These are phyloP conservation scores for Dufourea novaeangliae DNA, from an alignment of 1,140 invertebrate genomes.

Conservation along the genomic window DNA sequence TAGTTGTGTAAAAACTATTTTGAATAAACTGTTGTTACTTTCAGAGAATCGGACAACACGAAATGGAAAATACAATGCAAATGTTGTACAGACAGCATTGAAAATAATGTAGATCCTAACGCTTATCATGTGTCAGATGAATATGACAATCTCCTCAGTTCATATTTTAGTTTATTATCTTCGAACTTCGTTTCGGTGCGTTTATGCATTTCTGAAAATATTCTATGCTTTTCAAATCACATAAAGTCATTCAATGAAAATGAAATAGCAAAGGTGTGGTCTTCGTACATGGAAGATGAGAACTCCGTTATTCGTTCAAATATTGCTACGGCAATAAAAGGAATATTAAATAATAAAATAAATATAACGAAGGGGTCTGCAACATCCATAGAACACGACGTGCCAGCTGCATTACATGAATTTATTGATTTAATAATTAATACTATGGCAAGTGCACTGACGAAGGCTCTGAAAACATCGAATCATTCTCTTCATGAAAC, in stretches of 20 bases:
- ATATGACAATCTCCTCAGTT: slow-evolving; percentile 62
- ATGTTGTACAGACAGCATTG: slow-evolving; percentile 65
- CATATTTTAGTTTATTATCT: slow-evolving; percentile 65
- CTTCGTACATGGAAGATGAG: slow-evolving; percentile 74
- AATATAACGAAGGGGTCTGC: slow-evolving; percentile 52
- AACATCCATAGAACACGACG: slow-evolving; percentile 57
- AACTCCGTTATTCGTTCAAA: slow-evolving; percentile 72
- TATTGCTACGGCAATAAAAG: slow-evolving; percentile 70
- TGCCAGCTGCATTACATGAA: slow-evolving; percentile 77
- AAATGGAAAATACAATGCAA: slow-evolving; percentile 71
- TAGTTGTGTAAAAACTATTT: background rate
- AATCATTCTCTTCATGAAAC: slow-evolving; percentile 82
- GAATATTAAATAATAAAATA: slow-evolving; percentile 74
- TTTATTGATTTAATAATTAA: slow-evolving; percentile 82
- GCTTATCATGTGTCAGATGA: slow-evolving; percentile 38
- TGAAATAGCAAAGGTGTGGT: slow-evolving; percentile 74
- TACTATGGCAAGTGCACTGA: slow-evolving; percentile 79
- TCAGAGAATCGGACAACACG: slow-evolving; percentile 63
- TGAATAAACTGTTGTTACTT: slow-evolving; percentile 45
- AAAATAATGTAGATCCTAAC: slow-evolving; percentile 38
- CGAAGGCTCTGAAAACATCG: slow-evolving; percentile 80
- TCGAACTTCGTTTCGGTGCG: slow-evolving; percentile 66
- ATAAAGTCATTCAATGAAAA: slow-evolving; percentile 75
- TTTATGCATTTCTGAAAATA: slow-evolving; percentile 70
- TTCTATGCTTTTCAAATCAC: slow-evolving; percentile 79